These are phyloP conservation scores for Zosterops japonicus DNA, from an alignment of 2,113 vertebrate genomes.

Conservation along the genomic window DNA sequence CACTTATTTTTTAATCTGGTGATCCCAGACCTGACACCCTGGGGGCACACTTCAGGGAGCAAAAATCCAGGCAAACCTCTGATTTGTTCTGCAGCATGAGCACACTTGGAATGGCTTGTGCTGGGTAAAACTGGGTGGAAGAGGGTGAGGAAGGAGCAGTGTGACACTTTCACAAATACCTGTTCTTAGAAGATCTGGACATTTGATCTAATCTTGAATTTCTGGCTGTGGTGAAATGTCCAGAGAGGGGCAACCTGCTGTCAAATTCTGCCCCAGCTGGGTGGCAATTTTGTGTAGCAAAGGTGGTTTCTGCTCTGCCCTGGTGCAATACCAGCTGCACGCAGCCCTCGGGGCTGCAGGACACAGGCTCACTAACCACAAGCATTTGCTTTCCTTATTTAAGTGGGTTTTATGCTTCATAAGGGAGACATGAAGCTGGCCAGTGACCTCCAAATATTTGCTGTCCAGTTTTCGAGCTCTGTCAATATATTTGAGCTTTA, in stretches of 20 bases:
- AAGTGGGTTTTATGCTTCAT: background rate
- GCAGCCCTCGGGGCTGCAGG: background rate
- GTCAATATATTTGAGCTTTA: background rate
- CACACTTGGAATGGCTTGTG: background rate
- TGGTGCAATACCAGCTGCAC: background rate
- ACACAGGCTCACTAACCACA: background rate
- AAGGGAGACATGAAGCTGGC: background rate
- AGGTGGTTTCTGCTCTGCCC: background rate
- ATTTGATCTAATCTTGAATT: background rate
- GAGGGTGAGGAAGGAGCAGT: background rate
- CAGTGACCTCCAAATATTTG: background rate
- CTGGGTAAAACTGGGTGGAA: background rate
- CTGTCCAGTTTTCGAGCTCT: background rate
- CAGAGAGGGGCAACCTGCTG: background rate
- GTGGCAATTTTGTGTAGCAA: background rate
- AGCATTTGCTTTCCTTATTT: background rate
- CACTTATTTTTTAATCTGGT: background rate
- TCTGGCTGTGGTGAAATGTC: background rate
- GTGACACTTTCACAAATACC: background rate
- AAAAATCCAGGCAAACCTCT: slow-evolving; percentile 15
- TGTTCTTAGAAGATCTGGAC: background rate
- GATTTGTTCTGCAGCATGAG: background rate
- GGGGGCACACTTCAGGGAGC: slow-evolving; percentile 12
- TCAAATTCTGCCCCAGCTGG: background rate
- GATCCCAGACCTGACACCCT: background rate